Percentiles rank a stretch among this genome's conserved stretches.
Evolutionary conservation across 2,888 invertebrate genomes (phyloP).

Genomic region (Aspidiotus destructor): DNA sequence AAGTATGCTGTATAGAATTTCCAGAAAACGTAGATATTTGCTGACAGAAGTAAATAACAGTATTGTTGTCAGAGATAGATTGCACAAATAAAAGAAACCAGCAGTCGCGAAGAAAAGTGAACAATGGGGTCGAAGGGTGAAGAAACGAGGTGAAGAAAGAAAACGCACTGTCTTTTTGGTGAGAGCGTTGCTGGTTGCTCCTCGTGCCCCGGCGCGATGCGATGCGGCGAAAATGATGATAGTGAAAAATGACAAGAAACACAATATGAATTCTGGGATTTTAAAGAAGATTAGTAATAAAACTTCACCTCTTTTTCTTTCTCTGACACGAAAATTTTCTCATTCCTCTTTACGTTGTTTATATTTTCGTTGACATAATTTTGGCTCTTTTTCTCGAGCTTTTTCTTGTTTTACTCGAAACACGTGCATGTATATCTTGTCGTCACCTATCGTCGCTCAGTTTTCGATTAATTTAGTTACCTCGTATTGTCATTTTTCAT

Average conservation of each 20-base stretch:
- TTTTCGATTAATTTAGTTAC: too few species aligned
- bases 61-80: conserved; percentile 29
- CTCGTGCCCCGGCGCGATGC: conserved; percentile 1
- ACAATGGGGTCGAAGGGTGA: conserved; percentile 24
- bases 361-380: conserved; percentile 26
- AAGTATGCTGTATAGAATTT: neutral
- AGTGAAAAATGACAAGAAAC: conserved; percentile 26
- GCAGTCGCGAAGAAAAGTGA: conserved; percentile 25
- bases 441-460: too few species aligned
- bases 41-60: conserved; percentile 24
- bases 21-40: conserved; percentile 5
- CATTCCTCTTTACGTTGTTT: conserved; percentile 17
- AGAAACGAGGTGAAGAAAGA: conserved; percentile 10
- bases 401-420: too few species aligned
- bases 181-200: neutral
- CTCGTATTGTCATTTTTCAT: too few species aligned
- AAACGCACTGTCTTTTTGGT: neutral
- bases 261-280: conserved; percentile 27
- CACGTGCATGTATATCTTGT: neutral
- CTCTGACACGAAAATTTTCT: conserved; percentile 20
- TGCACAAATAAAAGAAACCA: conserved; percentile 26
- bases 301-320: conserved; percentile 15
- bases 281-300: conserved; percentile 29
- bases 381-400: too few species aligned
- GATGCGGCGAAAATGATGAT: conserved; percentile 9